Evolutionary conservation across 2,888 invertebrate genomes (phyloP).

Genomic region (Troides helena): DNA sequence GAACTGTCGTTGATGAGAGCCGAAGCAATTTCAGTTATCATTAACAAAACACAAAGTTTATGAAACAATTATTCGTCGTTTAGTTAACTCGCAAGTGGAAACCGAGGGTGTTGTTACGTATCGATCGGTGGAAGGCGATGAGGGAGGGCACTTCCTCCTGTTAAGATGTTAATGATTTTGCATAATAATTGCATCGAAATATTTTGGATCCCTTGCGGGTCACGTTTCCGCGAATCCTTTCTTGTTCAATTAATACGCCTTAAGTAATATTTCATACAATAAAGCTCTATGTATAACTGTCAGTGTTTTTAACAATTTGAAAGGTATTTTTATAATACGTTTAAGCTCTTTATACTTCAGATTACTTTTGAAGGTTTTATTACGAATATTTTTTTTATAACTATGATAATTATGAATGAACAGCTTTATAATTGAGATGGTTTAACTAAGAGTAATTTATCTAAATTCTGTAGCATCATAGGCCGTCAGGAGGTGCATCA

Average conservation of each 20-base stretch:
- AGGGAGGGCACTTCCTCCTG: constrained; percentile 50
- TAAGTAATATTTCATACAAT: background rate
- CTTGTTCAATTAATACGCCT: constrained; percentile 26
- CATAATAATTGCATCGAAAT: constrained; percentile 64
- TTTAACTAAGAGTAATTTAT: no score
- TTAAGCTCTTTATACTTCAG: no score
- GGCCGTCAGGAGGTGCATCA: background rate
- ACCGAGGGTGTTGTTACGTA: constrained; percentile 43
- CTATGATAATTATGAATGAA: no score
- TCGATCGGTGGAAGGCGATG: constrained; percentile 46
- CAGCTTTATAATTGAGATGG: no score
- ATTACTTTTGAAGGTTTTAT: no score
- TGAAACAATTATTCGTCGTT: constrained; percentile 30
- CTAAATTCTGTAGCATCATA: no score
- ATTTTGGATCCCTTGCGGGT: constrained; percentile 30
- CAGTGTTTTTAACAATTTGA: no score
- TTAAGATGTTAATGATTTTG: constrained; percentile 71
- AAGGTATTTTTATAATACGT: no score
- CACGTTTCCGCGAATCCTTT: constrained; percentile 29
- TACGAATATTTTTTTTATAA: no score
- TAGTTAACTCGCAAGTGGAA: constrained; percentile 32
- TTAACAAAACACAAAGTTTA: constrained; percentile 29
- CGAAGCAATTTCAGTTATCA: constrained; percentile 20
- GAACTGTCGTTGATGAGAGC: constrained; percentile 13
- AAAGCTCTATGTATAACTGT: no score